Evolutionary conservation across 2,888 invertebrate genomes (phyloP).

Genomic region (Furcula furcula): DNA sequence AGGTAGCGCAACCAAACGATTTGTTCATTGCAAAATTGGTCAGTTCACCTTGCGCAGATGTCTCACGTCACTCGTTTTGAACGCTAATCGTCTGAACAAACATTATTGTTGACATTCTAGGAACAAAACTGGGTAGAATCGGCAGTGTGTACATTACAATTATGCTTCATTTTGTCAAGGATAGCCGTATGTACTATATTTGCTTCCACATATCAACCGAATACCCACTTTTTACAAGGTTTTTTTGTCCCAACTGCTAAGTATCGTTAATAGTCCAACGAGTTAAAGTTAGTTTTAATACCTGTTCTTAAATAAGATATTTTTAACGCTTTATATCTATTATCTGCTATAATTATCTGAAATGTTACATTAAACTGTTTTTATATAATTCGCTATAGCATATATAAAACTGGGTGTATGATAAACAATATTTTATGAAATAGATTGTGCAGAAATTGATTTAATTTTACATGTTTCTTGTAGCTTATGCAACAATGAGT

Average conservation of each 20-base stretch:
- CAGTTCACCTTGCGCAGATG: conserved; percentile 54
- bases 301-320: conserved; percentile 4
- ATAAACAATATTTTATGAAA: no score
- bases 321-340: conserved; percentile 1
- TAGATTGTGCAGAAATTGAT: no score
- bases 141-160: conserved; percentile 15
- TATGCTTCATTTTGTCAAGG: conserved; percentile 16
- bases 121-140: conserved; percentile 13
- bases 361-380: conserved; percentile 2
- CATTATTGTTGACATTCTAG: conserved; percentile 41
- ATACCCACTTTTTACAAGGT: conserved; percentile 24
- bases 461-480: no score
- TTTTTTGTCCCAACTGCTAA: conserved; percentile 17
- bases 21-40: conserved; percentile 51
- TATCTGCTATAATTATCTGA: conserved; percentile 9
- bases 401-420: not conserved
- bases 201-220: conserved; percentile 16
- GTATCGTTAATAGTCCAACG: conserved; percentile 19
- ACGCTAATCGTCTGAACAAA: conserved; percentile 60
- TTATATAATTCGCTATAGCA: not conserved
- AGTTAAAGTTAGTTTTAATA: conserved; percentile 18
- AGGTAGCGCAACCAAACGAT: conserved; percentile 42
- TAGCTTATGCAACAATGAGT: no score
- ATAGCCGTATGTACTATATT: conserved; percentile 11
- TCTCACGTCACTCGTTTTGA: conserved; percentile 55